These are phyloP conservation scores for Nettapus auritus DNA, from an alignment of 2,113 vertebrate genomes.

Conservation along the genomic window DNA sequence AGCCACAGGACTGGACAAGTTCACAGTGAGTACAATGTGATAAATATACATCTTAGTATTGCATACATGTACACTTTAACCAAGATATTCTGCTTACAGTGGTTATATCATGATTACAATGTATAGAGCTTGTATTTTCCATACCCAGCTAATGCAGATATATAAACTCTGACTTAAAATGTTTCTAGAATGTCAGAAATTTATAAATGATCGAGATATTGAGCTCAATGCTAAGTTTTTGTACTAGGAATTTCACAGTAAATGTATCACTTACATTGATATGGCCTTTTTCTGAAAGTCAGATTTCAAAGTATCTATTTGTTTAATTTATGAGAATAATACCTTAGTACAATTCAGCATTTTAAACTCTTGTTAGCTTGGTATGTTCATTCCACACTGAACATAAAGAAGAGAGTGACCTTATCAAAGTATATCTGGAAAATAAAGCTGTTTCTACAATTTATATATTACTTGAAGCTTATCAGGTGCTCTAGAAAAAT, in stretches of 20 bases:
- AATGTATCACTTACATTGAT: background rate
- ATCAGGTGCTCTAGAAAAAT: background rate
- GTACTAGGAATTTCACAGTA: background rate
- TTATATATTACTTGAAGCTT: background rate
- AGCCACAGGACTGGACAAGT: slow-evolving; percentile 86
- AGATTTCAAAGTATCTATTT: background rate
- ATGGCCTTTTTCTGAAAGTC: background rate
- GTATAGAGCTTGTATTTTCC: too few relatives aligned
- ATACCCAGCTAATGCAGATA: too few relatives aligned
- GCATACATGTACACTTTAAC: background rate
- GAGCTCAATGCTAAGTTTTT: background rate
- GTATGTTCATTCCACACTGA: background rate
- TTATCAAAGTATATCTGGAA: background rate
- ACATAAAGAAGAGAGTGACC: background rate
- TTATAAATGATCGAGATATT: background rate
- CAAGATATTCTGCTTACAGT: background rate
- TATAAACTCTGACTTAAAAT: too few relatives aligned
- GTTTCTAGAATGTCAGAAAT: too few relatives aligned
- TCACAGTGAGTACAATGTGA: slow-evolving; percentile 85
- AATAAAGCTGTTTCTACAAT: background rate
- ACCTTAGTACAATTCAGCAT: background rate
- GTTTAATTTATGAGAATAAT: background rate
- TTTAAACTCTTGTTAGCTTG: background rate
- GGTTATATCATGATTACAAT: background rate
- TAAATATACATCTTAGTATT: background rate